Percentiles rank a stretch among this genome's conserved stretches.
Evolutionary conservation across 2,113 vertebrate species (phyloP).

Genomic region (Macaca fascicularis): T2T-MFA8v1.1 NC_088381.1:117492501-117493000

Average conservation of each 20-base stretch:
- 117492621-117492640: background rate
- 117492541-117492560: background rate
- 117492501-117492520: background rate
- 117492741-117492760: background rate
- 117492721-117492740: background rate
- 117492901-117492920: background rate
- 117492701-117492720: background rate
- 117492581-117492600: background rate
- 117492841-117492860: background rate
- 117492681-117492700: background rate
- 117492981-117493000: background rate
- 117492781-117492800: background rate
- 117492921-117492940: background rate
- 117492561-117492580: background rate
- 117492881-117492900: background rate
- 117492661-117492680: background rate
- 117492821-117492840: background rate
- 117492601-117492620: background rate
- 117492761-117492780: background rate
- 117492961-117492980: background rate
- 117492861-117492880: background rate
- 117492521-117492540: background rate
- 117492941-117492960: background rate
- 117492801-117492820: background rate
- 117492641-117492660: background rate